phyloP scores from a whole-genome alignment of 2,113 vertebrate genomes.

The Diphyllodes magnificus region DNA sequence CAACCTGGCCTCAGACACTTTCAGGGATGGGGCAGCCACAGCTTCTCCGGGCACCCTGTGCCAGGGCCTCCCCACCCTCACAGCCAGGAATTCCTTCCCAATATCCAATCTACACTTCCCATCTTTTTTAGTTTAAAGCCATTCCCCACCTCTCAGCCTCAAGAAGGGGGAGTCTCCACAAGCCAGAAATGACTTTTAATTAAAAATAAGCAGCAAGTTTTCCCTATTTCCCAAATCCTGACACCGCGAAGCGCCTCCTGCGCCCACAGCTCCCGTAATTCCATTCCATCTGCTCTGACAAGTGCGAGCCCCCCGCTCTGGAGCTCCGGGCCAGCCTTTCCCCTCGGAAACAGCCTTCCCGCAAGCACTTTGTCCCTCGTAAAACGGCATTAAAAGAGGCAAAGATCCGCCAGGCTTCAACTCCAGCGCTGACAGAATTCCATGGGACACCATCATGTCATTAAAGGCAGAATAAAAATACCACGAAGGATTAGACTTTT shows the following conservation, averaged over 20 bases:
- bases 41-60: background rate
- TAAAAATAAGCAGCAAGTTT: background rate
- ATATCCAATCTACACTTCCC: background rate
- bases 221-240: background rate
- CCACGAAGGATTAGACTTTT: background rate
- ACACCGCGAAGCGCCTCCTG: background rate
- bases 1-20: background rate
- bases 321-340: background rate
- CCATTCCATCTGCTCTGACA: slow-evolving; percentile 5
- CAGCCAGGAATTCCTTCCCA: background rate
- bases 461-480: background rate
- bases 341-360: slow-evolving; percentile 3
- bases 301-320: background rate
- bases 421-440: background rate
- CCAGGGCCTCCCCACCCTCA: background rate
- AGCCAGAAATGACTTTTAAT: background rate
- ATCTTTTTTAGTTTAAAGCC: background rate
- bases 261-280: background rate
- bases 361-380: background rate
- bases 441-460: background rate
- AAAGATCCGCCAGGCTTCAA: background rate
- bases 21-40: background rate
- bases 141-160: background rate
- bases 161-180: accelerated
- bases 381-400: background rate